phyloP scores from a whole-genome alignment of 2,113 vertebrate species.

The Microtus richardsoni region DNA sequence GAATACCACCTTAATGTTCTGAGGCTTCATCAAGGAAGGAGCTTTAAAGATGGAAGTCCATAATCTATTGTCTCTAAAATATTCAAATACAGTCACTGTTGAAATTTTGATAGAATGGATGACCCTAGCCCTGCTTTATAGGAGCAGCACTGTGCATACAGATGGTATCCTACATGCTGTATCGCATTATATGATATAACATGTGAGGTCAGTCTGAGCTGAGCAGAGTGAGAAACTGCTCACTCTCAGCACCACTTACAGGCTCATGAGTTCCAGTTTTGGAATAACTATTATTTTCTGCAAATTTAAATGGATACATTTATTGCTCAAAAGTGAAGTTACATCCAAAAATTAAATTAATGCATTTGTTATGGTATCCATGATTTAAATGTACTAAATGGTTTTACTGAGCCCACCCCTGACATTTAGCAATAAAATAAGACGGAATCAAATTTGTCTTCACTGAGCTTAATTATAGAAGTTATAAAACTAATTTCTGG shows the following conservation, averaged over 20 bases:
- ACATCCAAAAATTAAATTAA: background rate
- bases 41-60: background rate
- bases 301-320: background rate
- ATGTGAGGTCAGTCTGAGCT: background rate
- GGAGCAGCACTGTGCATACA: background rate
- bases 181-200: slow-evolving; percentile 29
- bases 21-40: slow-evolving; percentile 32
- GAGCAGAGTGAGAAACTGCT: slow-evolving; percentile 1
- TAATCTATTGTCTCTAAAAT: background rate
- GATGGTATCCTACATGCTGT: background rate
- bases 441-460: slow-evolving; percentile 46
- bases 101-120: background rate
- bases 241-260: slow-evolving; percentile 28
- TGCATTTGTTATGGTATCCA: slow-evolving; percentile 26
- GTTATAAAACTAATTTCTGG: slow-evolving; percentile 46
- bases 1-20: slow-evolving; percentile 1
- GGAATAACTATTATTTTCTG: slow-evolving; percentile 49
- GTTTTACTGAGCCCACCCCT: background rate
- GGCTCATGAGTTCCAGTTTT: slow-evolving; percentile 16
- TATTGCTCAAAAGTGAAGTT: slow-evolving; percentile 24
- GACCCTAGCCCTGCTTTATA: background rate
- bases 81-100: background rate
- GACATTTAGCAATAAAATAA: slow-evolving; percentile 50
- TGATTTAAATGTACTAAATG: slow-evolving; percentile 48
- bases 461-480: slow-evolving; percentile 12